phyloP scores from a whole-genome alignment of 2,888 invertebrate genomes.

The Apodemia zela region DNA sequence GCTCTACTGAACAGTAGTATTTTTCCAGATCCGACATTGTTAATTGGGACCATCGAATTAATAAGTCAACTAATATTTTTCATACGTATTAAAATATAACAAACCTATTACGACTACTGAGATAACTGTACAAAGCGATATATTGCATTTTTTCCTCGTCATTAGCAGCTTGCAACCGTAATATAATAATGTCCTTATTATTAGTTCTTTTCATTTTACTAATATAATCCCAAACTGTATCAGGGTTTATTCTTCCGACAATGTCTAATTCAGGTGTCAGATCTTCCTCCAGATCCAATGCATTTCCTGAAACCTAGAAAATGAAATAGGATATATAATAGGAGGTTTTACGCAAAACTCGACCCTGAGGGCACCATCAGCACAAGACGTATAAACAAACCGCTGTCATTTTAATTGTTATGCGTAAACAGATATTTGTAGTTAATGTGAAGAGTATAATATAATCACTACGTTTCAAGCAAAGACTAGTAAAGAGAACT shows the following conservation, averaged over 20 bases:
- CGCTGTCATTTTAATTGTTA: too few species aligned
- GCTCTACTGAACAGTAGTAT: too few species aligned
- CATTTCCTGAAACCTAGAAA: constrained; percentile 80
- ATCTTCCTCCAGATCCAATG: constrained; percentile 84
- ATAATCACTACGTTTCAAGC: too few species aligned
- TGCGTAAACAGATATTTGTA: too few species aligned
- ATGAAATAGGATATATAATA: neutral
- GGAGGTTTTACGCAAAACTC: too few species aligned
- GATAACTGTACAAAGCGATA: constrained; percentile 91
- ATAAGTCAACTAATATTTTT: too few species aligned
- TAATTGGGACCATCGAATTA: too few species aligned
- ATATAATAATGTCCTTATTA: constrained; percentile 92
- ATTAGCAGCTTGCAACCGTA: constrained; percentile 89
- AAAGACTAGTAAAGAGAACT: too few species aligned
- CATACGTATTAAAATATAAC: constrained; percentile 41
- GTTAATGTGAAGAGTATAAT: too few species aligned
- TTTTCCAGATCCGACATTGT: too few species aligned
- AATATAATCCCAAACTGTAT: constrained; percentile 96
- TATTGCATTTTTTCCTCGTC: constrained; percentile 92
- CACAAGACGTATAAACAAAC: too few species aligned
- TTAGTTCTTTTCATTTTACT: constrained; percentile 92
- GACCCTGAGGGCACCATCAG: too few species aligned
- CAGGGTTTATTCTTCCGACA: constrained; percentile 94
- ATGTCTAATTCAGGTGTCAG: constrained; percentile 90
- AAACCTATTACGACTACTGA: constrained; percentile 88